Conservation (phyloP, 2,888 invertebrate genomes). For the Onchidella celtica region DNA sequence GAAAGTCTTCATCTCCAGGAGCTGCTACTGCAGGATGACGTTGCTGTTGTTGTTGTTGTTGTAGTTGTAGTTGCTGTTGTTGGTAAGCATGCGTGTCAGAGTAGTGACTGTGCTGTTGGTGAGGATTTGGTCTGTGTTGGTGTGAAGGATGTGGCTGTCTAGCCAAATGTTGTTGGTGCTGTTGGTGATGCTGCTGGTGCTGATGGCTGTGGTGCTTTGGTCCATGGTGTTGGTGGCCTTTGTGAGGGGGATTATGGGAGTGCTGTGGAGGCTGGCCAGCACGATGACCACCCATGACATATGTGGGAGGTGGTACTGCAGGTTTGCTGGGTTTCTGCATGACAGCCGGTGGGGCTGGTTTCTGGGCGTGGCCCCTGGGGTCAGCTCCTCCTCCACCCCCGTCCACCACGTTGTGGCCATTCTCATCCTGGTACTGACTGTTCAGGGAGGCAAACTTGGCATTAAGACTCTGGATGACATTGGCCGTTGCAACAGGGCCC, state of each 20-base stretch:
- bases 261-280: not conserved
- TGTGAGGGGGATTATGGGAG: not conserved
- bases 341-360: conserved; percentile 13
- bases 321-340: conserved; percentile 33
- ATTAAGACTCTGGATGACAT: conserved; percentile 62
- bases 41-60: conserved; percentile 27
- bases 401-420: conserved; percentile 36
- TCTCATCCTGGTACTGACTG: conserved; percentile 58
- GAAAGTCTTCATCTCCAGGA: conserved; percentile 63
- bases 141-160: conserved; percentile 8
- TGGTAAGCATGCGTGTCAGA: conserved; percentile 22
- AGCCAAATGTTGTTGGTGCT: conserved; percentile 36
- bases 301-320: conserved; percentile 23
- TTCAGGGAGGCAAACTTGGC: conserved; percentile 66
- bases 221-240: not conserved
- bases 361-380: conserved; percentile 13
- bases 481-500: conserved; percentile 21
- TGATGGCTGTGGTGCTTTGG: conserved; percentile 1
- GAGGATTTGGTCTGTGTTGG: conserved; percentile 34
- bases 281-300: conserved; percentile 1
- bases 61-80: conserved; percentile 23
- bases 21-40: conserved; percentile 26
- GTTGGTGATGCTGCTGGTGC: conserved; percentile 6
- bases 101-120: not conserved
- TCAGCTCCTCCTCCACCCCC: conserved; percentile 46